Conservation (phyloP, 2,113 vertebrate genomes). For the Ptyas mucosa region DNA sequence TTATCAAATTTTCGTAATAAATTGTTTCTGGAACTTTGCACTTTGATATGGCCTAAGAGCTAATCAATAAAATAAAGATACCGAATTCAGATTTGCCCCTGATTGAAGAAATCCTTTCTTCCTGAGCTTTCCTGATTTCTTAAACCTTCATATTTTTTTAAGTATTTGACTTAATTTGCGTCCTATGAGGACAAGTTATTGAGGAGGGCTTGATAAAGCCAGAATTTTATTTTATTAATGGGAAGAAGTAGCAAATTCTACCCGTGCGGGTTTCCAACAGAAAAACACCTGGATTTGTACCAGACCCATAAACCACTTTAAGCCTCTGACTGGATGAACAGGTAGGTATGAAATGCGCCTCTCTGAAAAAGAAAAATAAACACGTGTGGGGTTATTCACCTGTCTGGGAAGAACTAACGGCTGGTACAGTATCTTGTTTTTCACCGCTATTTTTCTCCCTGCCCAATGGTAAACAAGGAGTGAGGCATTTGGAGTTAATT, state of each 20-base stretch:
- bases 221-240: background rate
- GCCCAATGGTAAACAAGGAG: conserved; percentile 8
- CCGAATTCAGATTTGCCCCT: background rate
- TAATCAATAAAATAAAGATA: too few relatives aligned
- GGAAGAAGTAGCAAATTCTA: background rate
- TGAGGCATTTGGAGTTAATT: conserved; percentile 31
- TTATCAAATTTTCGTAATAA: too few relatives aligned
- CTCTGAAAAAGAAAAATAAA: background rate
- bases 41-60: too few relatives aligned
- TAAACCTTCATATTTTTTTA: background rate
- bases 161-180: background rate
- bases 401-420: background rate
- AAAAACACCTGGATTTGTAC: background rate
- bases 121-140: background rate
- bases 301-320: too few relatives aligned
- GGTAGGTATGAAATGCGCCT: too few relatives aligned
- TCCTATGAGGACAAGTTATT: background rate
- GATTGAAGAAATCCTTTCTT: background rate
- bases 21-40: too few relatives aligned
- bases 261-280: background rate
- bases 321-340: background rate
- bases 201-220: background rate
- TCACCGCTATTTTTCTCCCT: background rate
- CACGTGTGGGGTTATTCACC: background rate
- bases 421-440: background rate